These are phyloP conservation scores for Aspidapion aeneum DNA, from an alignment of 2,888 invertebrate species.

Conservation along the genomic window DNA sequence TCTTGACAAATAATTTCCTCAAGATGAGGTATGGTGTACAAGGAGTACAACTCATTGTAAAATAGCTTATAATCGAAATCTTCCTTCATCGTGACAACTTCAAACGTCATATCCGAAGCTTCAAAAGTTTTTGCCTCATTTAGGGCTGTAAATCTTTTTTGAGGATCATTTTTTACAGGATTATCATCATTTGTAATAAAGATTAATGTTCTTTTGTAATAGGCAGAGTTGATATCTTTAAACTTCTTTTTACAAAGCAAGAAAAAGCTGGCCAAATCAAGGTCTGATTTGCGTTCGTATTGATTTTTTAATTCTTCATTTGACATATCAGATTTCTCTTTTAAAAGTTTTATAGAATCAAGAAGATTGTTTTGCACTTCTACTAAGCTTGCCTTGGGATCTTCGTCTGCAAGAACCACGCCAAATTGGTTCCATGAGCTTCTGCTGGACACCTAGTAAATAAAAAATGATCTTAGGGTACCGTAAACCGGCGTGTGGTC, in stretches of 20 bases:
- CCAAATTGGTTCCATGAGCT: conserved; percentile 35
- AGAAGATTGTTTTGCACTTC: conserved; percentile 31
- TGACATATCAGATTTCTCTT: conserved; percentile 23
- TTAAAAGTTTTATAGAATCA: conserved; percentile 32
- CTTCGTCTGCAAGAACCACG: conserved; percentile 31
- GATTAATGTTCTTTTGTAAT: conserved; percentile 32
- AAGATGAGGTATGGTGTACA: conserved; percentile 18
- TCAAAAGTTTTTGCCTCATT: conserved; percentile 39
- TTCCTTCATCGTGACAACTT: conserved; percentile 31
- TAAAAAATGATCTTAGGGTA: too few species aligned
- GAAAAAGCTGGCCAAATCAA: conserved; percentile 36
- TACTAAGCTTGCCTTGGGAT: conserved; percentile 23
- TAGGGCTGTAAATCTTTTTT: conserved; percentile 34
- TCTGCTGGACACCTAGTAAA: conserved; percentile 17
- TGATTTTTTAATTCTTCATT: conserved; percentile 29
- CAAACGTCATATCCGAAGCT: conserved; percentile 31
- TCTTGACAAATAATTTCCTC: conserved; percentile 32
- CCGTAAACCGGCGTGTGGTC: too few species aligned
- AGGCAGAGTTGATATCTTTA: conserved; percentile 30
- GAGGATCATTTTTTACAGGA: conserved; percentile 32
- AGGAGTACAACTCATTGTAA: conserved; percentile 38
- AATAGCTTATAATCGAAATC: conserved; percentile 35
- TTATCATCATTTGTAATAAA: conserved; percentile 39
- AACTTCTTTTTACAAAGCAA: conserved; percentile 36
- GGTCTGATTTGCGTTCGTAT: conserved; percentile 29